A percentile compares a stretch with the other conserved stretches of the same genome.
Conservation (phyloP, 2,113 vertebrate species). For the Lycaon pictus region DNA sequence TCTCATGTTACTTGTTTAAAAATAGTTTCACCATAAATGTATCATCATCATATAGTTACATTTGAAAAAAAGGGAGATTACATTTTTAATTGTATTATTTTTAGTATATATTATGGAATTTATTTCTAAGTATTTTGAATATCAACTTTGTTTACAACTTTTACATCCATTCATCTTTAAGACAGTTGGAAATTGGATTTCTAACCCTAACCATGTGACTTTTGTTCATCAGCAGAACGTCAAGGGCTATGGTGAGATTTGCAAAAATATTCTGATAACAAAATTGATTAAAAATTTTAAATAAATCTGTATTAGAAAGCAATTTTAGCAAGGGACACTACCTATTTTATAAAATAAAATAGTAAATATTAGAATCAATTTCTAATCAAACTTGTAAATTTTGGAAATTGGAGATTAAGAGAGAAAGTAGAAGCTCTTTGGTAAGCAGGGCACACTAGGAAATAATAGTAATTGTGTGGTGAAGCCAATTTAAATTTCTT, state of each 20-base stretch:
- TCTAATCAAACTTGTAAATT: not conserved
- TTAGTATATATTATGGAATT: not conserved
- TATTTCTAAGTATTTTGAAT: conserved; percentile 32
- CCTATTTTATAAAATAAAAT: not conserved
- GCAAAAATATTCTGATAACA: not conserved
- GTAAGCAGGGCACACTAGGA: not conserved
- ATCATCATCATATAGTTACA: not conserved
- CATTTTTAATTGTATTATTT: conserved; percentile 2
- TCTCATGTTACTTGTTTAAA: not conserved
- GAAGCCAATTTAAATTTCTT: conserved; percentile 43
- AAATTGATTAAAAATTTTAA: not conserved
- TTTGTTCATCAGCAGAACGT: not conserved
- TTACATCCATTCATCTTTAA: not conserved
- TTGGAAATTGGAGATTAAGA: not conserved
- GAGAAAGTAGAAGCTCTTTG: not conserved
- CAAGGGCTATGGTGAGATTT: not conserved
- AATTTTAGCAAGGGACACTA: not conserved
- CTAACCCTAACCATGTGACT: not conserved
- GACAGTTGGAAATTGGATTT: not conserved
- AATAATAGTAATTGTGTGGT: not conserved
- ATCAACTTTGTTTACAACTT: not conserved
- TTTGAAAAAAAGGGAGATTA: not conserved
- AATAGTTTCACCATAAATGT: not conserved
- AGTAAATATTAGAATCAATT: not conserved
- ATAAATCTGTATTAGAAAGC: not conserved